These are phyloP conservation scores for Lophius americanus DNA, from an alignment of 2,797 vertebrate species.

Conservation along the genomic window DNA sequence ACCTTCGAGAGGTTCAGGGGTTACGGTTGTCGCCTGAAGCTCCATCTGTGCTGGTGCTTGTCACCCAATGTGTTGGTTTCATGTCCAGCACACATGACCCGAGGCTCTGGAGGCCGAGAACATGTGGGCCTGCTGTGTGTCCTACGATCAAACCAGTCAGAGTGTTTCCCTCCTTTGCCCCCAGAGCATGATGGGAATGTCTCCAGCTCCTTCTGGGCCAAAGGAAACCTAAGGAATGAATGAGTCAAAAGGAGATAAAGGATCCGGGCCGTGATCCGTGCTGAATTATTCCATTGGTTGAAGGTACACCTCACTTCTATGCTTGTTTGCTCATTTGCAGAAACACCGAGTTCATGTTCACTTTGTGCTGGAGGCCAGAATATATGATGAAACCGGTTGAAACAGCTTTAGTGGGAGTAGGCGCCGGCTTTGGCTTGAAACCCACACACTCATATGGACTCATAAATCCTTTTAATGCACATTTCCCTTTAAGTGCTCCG, in stretches of 20 bases:
- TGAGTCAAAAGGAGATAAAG: too few relatives aligned
- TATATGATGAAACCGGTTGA: conserved; percentile 49
- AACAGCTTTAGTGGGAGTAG: conserved; percentile 36
- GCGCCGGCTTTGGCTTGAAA: conserved; percentile 36
- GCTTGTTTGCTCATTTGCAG: conserved; percentile 12
- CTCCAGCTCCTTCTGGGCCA: not conserved
- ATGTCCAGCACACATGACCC: too few relatives aligned
- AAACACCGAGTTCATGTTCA: conserved; percentile 15
- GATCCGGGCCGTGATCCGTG: not conserved
- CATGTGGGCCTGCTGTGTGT: not conserved
- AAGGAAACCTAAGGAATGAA: not conserved
- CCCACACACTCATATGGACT: conserved; percentile 27
- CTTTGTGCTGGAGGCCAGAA: conserved; percentile 15
- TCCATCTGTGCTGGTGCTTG: too few relatives aligned
- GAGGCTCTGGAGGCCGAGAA: too few relatives aligned
- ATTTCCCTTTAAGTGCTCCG: conserved; percentile 10
- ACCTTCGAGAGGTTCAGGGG: too few relatives aligned
- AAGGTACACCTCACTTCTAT: conserved; percentile 12
- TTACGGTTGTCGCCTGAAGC: too few relatives aligned
- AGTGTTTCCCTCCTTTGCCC: not conserved
- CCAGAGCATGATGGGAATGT: conserved; percentile 19
- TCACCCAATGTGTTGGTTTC: too few relatives aligned
- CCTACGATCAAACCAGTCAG: not conserved
- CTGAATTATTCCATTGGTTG: conserved; percentile 6
- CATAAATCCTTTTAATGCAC: conserved; percentile 25